Base-by-base conservation (phyloP, 2,113 vertebrate species). In the Salminus brasiliensis region DNA sequence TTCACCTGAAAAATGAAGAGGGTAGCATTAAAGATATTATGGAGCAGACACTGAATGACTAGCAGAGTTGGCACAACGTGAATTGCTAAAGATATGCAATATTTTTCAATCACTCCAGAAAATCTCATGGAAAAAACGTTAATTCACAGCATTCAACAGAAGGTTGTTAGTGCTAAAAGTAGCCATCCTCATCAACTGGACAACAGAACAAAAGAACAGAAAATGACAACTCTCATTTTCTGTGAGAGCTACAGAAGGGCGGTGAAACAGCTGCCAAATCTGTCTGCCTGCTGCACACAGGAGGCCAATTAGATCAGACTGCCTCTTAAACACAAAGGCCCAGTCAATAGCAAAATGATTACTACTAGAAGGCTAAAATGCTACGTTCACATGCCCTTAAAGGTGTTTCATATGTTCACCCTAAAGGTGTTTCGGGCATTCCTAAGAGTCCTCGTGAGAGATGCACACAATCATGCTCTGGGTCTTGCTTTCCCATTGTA, bases 1-100 rank as follows among this genome's bases (percentile, higher is more conserved):
- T 99, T 99, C 81, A 99, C 96, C 98, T 99, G 89, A 55, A 21
- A 2, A 41, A 23, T n/a, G 65, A 43, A 15, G 29, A 12, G 23
- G 15, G 76, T 52, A 9, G 29, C n/a, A 73, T 1, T 63, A 27
- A 49, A 23, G 36, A 69, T 36, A 11, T 39, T n/a, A 32, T 11
- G 8, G 25, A 36, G 27, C 59, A 27, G 55, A 7, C 53, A 41
- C 2, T 45, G 65, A 53, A 55, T 23, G 23, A 45, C 30, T 29
- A 41, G 23, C 29, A 36, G 59, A n/a, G 27, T 67, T 30, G 34
- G 23, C 29, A 66, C 8, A 1, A 52, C 29, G n/a, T 30, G n/a
- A 21, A 6, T 6, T 4, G 18, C 1, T 21, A 49, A 15, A 6
- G 1, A 16, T 16, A 11, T 10, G 36, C 16, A 41, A 34, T 8